Evolutionary conservation across 2,888 invertebrate genomes (phyloP).

Genomic region (Ramazzottius varieornatus): DNA sequence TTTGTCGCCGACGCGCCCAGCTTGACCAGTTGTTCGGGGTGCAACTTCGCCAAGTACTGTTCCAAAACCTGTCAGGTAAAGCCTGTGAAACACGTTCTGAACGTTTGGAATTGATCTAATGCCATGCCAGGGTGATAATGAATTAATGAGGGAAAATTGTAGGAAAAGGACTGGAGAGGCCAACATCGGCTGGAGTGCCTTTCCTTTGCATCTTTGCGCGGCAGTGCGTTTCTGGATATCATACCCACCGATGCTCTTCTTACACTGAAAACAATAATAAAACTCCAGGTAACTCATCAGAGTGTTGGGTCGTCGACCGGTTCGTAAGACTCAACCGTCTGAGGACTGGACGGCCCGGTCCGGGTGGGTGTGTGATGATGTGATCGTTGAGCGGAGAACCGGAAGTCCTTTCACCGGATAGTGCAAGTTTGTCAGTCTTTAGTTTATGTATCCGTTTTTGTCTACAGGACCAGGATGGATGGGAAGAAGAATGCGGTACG

Average conservation of each 20-base stretch:
- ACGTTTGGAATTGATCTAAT: too few species aligned
- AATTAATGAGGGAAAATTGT: not conserved
- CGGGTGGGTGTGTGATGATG: too few species aligned
- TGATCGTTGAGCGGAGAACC: too few species aligned
- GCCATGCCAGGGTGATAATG: too few species aligned
- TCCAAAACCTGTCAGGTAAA: not conserved
- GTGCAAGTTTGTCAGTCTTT: too few species aligned
- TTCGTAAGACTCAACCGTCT: not conserved
- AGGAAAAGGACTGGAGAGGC: not conserved
- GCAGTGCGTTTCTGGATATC: not conserved
- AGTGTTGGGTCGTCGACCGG: not conserved
- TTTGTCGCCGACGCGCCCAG: not conserved
- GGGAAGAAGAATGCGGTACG: not conserved
- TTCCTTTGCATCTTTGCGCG: not conserved
- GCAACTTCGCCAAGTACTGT: not conserved
- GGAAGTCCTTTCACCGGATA: too few species aligned
- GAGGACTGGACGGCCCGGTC: too few species aligned
- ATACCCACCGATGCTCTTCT: not conserved
- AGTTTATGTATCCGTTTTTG: not conserved
- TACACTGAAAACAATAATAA: too few species aligned
- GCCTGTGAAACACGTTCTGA: too few species aligned
- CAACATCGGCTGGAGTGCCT: not conserved
- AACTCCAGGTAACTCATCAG: too few species aligned
- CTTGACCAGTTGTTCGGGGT: not conserved
- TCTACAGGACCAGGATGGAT: not conserved